Percentiles rank a stretch among this genome's conserved stretches.
phyloP scores from a whole-genome alignment of 2,797 vertebrate species.

The Prunella strophiata region DNA sequence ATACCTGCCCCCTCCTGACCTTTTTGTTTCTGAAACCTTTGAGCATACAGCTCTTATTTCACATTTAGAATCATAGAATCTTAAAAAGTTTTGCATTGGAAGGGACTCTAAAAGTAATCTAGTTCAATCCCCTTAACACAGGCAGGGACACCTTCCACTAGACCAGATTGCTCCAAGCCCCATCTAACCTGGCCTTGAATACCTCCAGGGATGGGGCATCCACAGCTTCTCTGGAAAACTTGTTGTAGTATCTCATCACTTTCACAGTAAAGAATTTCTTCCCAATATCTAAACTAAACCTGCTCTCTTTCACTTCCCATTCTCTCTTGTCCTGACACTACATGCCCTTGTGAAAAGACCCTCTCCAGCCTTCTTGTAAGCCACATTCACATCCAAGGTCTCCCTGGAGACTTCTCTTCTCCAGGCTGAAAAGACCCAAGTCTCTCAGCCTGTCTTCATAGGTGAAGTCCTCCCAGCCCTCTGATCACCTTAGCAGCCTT shows the following conservation, averaged over 20 bases:
- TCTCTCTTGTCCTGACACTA: neutral
- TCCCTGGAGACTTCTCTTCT: neutral
- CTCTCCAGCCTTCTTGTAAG: neutral
- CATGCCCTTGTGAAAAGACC: neutral
- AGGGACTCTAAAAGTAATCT: neutral
- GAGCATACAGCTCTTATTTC: neutral
- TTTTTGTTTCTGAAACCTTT: neutral
- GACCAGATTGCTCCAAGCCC: neutral
- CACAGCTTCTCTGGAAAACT: neutral
- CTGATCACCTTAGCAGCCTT: neutral
- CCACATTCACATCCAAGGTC: neutral
- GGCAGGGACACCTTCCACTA: neutral
- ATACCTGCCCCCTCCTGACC: neutral
- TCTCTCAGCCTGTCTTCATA: neutral
- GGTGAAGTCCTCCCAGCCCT: neutral
- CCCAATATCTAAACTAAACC: neutral
- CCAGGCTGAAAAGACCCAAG: neutral
- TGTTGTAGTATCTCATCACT: neutral
- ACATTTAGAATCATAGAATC: neutral
- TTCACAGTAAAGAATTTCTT: neutral
- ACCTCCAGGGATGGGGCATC: neutral
- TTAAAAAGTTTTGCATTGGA: neutral
- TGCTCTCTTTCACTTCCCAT: neutral
- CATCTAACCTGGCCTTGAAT: neutral
- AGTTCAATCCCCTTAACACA: neutral